Evolutionary conservation across 1,140 invertebrate species (phyloP).

Genomic region (Choristoneura fumiferana): DNA sequence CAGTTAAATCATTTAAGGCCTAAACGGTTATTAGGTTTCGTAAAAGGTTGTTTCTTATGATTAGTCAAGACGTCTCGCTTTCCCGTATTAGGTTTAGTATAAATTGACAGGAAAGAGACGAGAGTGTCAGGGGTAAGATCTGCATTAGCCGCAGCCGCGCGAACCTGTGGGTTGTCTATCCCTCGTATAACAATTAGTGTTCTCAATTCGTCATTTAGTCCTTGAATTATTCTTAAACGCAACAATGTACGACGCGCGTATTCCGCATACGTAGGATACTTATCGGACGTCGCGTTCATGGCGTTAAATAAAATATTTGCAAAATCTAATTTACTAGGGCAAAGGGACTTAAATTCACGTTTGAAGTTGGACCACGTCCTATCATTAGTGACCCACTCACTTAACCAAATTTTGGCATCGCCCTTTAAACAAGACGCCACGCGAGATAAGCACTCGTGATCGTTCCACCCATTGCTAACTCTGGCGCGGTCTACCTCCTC

Average conservation of each 20-base stretch:
- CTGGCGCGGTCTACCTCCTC: slow-evolving; percentile 20
- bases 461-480: slow-evolving; percentile 16
- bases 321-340: slow-evolving; percentile 8
- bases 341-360: slow-evolving; percentile 22
- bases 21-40: background rate
- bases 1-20: too few species aligned
- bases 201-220: slow-evolving; percentile 6
- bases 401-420: slow-evolving; percentile 23
- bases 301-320: slow-evolving; percentile 24
- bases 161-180: slow-evolving; percentile 11
- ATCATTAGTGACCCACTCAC: slow-evolving; percentile 26
- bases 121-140: background rate
- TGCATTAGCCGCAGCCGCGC: slow-evolving; percentile 19
- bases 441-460: slow-evolving; percentile 22
- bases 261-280: slow-evolving; percentile 24
- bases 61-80: background rate
- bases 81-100: slow-evolving; percentile 4
- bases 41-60: background rate
- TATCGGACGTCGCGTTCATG: slow-evolving; percentile 20
- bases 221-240: background rate
- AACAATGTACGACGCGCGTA: slow-evolving; percentile 10
- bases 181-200: slow-evolving; percentile 17
- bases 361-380: slow-evolving; percentile 27
- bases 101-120: slow-evolving; percentile 19
- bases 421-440: slow-evolving; percentile 24